Conservation (phyloP, 1,140 invertebrate species). For the Apocrypta bakeri region DNA sequence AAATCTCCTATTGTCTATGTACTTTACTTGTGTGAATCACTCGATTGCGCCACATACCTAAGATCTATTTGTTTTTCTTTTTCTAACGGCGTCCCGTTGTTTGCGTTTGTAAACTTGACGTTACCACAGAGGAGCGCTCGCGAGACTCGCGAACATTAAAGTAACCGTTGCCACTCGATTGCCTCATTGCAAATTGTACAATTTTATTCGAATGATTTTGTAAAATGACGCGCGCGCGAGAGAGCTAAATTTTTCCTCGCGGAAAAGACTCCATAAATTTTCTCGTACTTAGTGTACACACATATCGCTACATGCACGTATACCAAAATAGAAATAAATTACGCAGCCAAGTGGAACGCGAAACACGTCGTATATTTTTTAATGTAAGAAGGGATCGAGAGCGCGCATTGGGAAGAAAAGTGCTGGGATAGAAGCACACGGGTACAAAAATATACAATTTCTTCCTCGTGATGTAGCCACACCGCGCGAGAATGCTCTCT, state of each 20-base stretch:
- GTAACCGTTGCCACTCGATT: neutral
- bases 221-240: neutral
- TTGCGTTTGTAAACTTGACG: neutral
- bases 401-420: conserved; percentile 54
- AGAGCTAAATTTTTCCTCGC: neutral
- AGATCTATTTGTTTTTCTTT: conserved; percentile 9
- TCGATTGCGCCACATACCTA: neutral
- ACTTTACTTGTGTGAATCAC: conserved; percentile 24
- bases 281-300: neutral
- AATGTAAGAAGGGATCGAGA: conserved; percentile 45
- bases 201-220: neutral
- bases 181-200: neutral
- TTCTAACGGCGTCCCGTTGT: neutral
- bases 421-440: neutral
- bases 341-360: neutral
- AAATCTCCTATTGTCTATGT: conserved; percentile 8
- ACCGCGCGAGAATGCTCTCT: conserved; percentile 52
- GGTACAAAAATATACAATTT: conserved; percentile 44
- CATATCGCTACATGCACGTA: neutral
- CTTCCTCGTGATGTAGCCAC: conserved; percentile 41
- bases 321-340: neutral
- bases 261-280: neutral
- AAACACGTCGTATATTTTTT: conserved; percentile 27
- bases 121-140: neutral
- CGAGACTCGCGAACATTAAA: neutral